phyloP scores from a whole-genome alignment of 1,140 invertebrate species.

The Drosophila arizonae region DNA sequence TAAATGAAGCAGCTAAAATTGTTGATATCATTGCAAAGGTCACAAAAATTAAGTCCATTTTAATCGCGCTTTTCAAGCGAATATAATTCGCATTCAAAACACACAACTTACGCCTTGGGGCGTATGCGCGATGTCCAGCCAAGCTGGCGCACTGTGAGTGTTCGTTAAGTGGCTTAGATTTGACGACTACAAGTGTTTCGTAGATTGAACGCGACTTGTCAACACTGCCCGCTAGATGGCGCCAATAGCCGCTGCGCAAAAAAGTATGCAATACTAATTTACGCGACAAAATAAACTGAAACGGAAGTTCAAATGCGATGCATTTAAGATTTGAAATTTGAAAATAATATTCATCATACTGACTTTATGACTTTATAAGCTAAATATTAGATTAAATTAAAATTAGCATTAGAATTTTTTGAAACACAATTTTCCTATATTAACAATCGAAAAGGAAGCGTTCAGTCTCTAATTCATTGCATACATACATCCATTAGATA shows the following conservation, averaged over 20 bases:
- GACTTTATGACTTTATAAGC: no score
- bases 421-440: no score
- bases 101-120: conserved; percentile 18
- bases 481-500: no score
- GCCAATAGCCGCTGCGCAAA: background rate
- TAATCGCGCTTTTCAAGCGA: conserved; percentile 16
- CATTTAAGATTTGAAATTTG: no score
- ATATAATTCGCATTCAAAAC: conserved; percentile 23
- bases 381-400: no score
- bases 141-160: conserved; percentile 4
- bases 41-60: conserved; percentile 61
- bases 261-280: conserved; percentile 40
- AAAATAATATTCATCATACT: no score
- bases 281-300: background rate
- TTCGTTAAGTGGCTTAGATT: conserved; percentile 19
- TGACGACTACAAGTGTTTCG: conserved; percentile 2
- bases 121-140: conserved; percentile 60
- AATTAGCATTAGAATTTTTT: no score
- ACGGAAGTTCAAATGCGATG: conserved; percentile 3
- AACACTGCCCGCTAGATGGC: conserved; percentile 15
- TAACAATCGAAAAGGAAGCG: no score
- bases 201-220: background rate
- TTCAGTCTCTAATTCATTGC: no score
- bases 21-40: conserved; percentile 45
- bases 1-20: conserved; percentile 55